Evolutionary conservation across 2,113 vertebrate species (phyloP).

Genomic region (Pseudorhombus dupliciocellatus): DNA sequence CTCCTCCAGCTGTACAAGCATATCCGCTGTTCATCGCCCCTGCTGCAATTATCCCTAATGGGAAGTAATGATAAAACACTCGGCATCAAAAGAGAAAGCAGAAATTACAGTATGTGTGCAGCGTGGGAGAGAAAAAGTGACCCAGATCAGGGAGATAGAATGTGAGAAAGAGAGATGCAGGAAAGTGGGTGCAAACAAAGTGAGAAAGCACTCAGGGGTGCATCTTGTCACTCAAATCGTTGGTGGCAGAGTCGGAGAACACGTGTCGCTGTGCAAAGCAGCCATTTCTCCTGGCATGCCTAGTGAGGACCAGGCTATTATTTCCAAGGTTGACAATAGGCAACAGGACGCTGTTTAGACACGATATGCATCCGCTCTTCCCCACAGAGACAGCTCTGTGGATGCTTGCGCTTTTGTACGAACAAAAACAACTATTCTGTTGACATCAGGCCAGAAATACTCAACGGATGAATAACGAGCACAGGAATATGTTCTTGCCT

Average conservation of each 20-base stretch:
- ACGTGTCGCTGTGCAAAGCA: conserved; percentile 35
- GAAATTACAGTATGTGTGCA: conserved; percentile 52
- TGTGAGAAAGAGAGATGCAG: conserved; percentile 49
- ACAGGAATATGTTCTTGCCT: background rate
- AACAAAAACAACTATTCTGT: conserved; percentile 23
- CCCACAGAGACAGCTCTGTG: conserved; percentile 1
- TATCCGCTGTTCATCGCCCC: conserved; percentile 19
- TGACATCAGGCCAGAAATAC: conserved; percentile 28
- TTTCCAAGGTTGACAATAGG: conserved; percentile 52
- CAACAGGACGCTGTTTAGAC: conserved; percentile 39
- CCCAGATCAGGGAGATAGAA: conserved; percentile 47
- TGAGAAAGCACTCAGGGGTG: conserved; percentile 64
- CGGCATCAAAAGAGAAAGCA: conserved; percentile 54
- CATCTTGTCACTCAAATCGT: conserved; percentile 63
- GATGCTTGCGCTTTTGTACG: conserved; percentile 29
- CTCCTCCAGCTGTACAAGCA: conserved; percentile 31
- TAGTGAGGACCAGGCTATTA: conserved; percentile 50
- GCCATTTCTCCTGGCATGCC: conserved; percentile 57
- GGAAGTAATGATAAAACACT: conserved; percentile 64
- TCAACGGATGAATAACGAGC: conserved; percentile 23
- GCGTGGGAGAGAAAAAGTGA: conserved; percentile 44
- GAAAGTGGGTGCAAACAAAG: conserved; percentile 55
- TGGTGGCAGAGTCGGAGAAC: conserved; percentile 49
- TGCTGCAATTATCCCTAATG: conserved; percentile 62
- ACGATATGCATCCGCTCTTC: conserved; percentile 15